These are phyloP conservation scores for Drosophila willistoni DNA, from an alignment of 1,140 invertebrate genomes.

Conservation along the genomic window DNA sequence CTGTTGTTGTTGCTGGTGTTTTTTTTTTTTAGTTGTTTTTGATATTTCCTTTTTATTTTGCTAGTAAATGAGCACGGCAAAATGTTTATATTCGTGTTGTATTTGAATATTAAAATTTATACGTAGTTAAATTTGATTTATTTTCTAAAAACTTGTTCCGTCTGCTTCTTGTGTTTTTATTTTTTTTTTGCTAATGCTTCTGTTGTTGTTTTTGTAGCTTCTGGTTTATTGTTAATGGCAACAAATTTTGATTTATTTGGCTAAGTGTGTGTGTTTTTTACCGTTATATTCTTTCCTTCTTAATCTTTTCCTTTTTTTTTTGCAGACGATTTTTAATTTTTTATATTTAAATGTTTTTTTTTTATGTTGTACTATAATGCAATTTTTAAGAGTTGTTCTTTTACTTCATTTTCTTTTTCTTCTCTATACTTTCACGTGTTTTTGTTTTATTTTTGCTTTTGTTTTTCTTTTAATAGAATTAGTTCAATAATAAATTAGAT, in stretches of 20 bases:
- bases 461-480: slow-evolving; percentile 13
- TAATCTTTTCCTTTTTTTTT: slow-evolving; percentile 8
- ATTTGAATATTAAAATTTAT: slow-evolving; percentile 18
- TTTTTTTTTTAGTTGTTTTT: not conserved
- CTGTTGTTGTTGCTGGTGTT: slow-evolving; percentile 26
- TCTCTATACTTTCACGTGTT: not conserved
- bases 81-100: slow-evolving; percentile 10
- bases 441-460: slow-evolving; percentile 7
- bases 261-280: slow-evolving; percentile 43
- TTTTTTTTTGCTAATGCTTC: not conserved
- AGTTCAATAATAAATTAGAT: slow-evolving; percentile 47
- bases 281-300: slow-evolving; percentile 11
- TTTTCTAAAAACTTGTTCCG: slow-evolving; percentile 13
- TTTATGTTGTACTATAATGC: slow-evolving; percentile 43
- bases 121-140: slow-evolving; percentile 14
- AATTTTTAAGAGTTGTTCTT: slow-evolving; percentile 31
- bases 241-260: slow-evolving; percentile 80
- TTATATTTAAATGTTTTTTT: slow-evolving; percentile 27
- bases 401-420: not conserved
- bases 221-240: slow-evolving; percentile 41
- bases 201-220: not conserved
- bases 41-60: not conserved
- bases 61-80: slow-evolving; percentile 40
- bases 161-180: not conserved
- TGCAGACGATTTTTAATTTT: slow-evolving; percentile 6